phyloP scores from a whole-genome alignment of 2,888 invertebrate species.

The Biston stratarius region DNA sequence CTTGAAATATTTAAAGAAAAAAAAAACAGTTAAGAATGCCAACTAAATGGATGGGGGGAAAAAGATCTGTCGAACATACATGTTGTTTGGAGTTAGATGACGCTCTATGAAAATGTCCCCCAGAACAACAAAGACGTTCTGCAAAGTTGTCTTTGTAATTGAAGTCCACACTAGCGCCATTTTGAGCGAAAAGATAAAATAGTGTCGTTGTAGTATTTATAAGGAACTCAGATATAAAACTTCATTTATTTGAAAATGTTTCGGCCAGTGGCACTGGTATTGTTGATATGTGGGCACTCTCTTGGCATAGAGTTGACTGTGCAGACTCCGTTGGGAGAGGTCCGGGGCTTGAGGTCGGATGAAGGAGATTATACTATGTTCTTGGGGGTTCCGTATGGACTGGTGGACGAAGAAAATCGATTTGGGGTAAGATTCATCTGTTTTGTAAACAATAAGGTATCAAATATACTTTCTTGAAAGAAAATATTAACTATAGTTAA shows the following conservation, averaged over 20 bases:
- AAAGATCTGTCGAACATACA: too few species aligned
- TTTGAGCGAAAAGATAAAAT: too few species aligned
- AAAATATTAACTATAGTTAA: too few species aligned
- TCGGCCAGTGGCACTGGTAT: background rate
- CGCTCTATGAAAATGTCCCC: too few species aligned
- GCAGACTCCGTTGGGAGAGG: constrained; percentile 43
- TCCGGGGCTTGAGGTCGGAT: constrained; percentile 47
- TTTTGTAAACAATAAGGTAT: too few species aligned
- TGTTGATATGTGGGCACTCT: background rate
- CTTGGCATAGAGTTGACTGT: constrained; percentile 35
- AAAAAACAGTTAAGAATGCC: too few species aligned
- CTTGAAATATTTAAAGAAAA: too few species aligned
- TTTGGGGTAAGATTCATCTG: constrained; percentile 47
- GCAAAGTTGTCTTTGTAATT: background rate
- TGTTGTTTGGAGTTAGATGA: too few species aligned
- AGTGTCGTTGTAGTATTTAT: background rate
- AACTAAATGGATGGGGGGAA: too few species aligned
- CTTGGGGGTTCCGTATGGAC: constrained; percentile 53
- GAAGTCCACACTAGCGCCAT: too few species aligned
- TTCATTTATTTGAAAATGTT: constrained; percentile 8
- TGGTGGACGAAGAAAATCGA: constrained; percentile 46
- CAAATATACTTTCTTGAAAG: too few species aligned
- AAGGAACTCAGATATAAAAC: background rate
- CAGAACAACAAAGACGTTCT: background rate
- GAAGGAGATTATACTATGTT: constrained; percentile 45